Percentiles rank a stretch among this genome's conserved stretches.
Evolutionary conservation across 2,888 invertebrate species (phyloP).

Genomic region (Lithophane leautieri): DNA sequence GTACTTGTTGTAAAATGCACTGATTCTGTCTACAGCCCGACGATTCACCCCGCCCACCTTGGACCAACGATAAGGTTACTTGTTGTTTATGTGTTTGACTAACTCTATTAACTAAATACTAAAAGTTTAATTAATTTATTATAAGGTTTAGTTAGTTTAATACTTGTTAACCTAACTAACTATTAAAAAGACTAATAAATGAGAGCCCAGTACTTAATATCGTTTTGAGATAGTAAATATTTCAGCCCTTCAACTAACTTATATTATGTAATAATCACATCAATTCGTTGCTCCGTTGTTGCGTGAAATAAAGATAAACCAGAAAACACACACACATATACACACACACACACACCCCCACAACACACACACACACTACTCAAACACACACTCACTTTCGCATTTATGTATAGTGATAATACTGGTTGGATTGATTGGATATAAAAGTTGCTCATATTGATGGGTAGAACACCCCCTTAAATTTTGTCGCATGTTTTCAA

Average conservation of each 20-base stretch:
- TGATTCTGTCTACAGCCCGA: constrained; percentile 78
- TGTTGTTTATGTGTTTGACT: constrained; percentile 65
- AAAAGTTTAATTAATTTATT: constrained; percentile 24
- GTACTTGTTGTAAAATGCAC: constrained; percentile 75
- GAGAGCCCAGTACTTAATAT: background rate
- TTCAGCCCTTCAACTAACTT: background rate
- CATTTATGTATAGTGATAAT: background rate
- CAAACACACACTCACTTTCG: background rate
- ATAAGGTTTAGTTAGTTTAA: constrained; percentile 15
- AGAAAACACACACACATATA: background rate
- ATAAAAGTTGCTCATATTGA: too few species aligned
- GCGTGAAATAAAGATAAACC: background rate
- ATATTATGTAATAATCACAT: background rate
- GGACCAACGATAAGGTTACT: constrained; percentile 72
- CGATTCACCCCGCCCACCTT: constrained; percentile 55
- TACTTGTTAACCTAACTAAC: constrained; percentile 13
- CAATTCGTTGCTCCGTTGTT: too few species aligned
- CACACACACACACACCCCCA: too few species aligned
- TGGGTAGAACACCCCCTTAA: too few species aligned
- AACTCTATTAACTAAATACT: constrained; percentile 30
- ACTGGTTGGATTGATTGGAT: too few species aligned
- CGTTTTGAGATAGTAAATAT: background rate
- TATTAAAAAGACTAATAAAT: constrained; percentile 4
- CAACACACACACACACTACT: too few species aligned
- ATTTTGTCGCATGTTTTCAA: too few species aligned